Conservation (phyloP, 2,797 vertebrate species). For the Tokudaia tokunoshimensis region DNA sequence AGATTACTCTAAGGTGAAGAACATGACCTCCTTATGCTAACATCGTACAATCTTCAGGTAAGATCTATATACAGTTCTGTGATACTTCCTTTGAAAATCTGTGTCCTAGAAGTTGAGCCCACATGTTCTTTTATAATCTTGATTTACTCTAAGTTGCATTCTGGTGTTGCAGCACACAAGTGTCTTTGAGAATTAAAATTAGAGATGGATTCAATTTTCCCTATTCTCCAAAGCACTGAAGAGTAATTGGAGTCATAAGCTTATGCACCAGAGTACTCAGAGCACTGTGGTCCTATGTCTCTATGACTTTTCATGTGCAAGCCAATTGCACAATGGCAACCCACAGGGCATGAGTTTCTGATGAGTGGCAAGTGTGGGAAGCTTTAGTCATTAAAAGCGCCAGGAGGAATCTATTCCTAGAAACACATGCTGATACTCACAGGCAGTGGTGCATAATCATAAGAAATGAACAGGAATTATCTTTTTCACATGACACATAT, state of each 20-base stretch:
- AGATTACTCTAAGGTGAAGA: neutral
- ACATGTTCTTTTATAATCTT: neutral
- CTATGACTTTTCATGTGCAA: constrained; percentile 62
- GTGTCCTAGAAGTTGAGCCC: neutral
- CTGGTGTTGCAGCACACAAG: neutral
- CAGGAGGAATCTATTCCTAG: constrained; percentile 67
- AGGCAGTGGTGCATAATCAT: constrained; percentile 37
- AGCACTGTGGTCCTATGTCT: neutral
- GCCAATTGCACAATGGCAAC: constrained; percentile 52
- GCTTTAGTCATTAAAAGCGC: constrained; percentile 71
- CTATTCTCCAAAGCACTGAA: neutral
- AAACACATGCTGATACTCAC: constrained; percentile 59
- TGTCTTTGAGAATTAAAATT: constrained; percentile 9
- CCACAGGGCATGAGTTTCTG: constrained; percentile 69
- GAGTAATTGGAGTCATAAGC: constrained; percentile 61
- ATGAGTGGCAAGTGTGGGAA: constrained; percentile 64
- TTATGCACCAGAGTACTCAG: neutral
- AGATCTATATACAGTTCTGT: neutral
- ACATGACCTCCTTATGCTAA: neutral
- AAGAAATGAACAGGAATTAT: constrained; percentile 63
- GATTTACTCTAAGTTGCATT: constrained; percentile 25
- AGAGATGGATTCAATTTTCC: constrained; percentile 34
- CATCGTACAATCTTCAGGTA: neutral
- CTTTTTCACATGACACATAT: neutral
- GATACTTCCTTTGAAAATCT: neutral